Conservation (phyloP, 2,797 vertebrate genomes). For the Rachycentron canadum region DNA sequence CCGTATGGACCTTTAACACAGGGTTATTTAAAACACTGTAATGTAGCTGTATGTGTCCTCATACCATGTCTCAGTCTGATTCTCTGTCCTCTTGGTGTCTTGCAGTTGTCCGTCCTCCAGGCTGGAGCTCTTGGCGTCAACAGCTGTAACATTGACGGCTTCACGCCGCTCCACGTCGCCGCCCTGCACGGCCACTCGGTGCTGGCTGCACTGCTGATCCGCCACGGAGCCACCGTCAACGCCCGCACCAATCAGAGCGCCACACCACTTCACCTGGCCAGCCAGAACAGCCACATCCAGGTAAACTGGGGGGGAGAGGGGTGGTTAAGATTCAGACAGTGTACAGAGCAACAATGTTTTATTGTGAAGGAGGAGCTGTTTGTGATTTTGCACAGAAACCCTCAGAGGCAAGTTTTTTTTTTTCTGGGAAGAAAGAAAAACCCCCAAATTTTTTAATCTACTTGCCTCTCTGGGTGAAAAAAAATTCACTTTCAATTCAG, state of each 20-base stretch:
- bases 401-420: too few relatives aligned
- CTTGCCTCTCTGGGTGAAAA: too few relatives aligned
- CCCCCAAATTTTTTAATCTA: too few relatives aligned
- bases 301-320: constrained; percentile 53
- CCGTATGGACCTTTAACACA: too few relatives aligned
- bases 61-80: neutral
- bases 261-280: constrained; percentile 93
- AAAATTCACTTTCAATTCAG: too few relatives aligned
- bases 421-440: too few relatives aligned
- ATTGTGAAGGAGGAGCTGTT: too few relatives aligned
- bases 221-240: constrained; percentile 88
- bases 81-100: neutral
- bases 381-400: too few relatives aligned
- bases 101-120: constrained; percentile 82
- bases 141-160: constrained; percentile 87
- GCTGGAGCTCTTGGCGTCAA: constrained; percentile 88
- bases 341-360: too few relatives aligned
- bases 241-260: constrained; percentile 85
- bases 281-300: constrained; percentile 91
- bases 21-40: too few relatives aligned
- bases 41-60: too few relatives aligned
- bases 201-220: constrained; percentile 86
- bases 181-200: constrained; percentile 88
- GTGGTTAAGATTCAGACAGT: too few relatives aligned
- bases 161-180: constrained; percentile 90